Base-by-base conservation (phyloP, 2,888 invertebrate species). In the Nomada hirtipes region DNA sequence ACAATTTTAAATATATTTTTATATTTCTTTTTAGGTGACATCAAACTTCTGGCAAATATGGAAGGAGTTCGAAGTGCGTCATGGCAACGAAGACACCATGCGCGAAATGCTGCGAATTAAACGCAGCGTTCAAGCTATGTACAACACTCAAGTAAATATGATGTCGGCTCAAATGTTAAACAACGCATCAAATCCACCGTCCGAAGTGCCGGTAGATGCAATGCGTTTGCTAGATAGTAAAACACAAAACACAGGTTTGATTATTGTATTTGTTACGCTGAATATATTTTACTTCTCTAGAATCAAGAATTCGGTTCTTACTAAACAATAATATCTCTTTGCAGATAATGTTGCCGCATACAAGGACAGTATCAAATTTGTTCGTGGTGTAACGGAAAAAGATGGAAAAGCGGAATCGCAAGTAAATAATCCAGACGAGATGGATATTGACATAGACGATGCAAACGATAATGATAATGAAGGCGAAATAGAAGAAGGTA, bases 31-130 rank as follows among this genome's bases (percentile, higher is more conserved):
- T n/a, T 76, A 95, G 95, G 95, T 96, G 11, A 98, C 98, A 4
- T 96, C 96, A 0, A 97, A 98, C 76, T 99, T 99, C 94, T 99
- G 99, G 99, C 98, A 98, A 92, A 98, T 98, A 1, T 99, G 99
- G 99, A 99, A 99, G 93, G 99, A 99, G 91, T 99, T 99, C 95
- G 99, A 99, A 95, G 98, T 99, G 26, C 96, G 98, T 64, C 99
- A 99, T 94, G 99, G 99, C 20, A 99, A 99, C 94, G 99, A 99
- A 94, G 99, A 99, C 92, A 99, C 99, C 0, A 98, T 99, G 96
- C 95, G 99, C 63, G 99, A 99, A 95, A 99, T 99, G 99, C 95
- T 99, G 89, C 95, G 99, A 90, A 99, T 99, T 85, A 99, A 99
- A 94, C 96, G 99, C 89, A 98, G 98, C 91, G 98, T 99, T 0